phyloP scores from a whole-genome alignment of 2,888 invertebrate species.

The Coelogynopora nodosa region DNA sequence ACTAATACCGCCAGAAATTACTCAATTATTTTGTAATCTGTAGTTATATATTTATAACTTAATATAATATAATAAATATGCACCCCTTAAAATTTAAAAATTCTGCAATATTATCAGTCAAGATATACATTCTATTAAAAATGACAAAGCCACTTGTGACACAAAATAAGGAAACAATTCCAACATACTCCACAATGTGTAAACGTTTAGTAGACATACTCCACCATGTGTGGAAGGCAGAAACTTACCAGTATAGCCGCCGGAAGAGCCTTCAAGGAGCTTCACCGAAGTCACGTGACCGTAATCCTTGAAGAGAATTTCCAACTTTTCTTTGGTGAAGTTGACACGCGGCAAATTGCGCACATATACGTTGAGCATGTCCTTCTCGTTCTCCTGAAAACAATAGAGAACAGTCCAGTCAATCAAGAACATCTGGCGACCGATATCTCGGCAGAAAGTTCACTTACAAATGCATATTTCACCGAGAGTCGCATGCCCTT shows the following conservation, averaged over 20 bases:
- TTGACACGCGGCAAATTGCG: background rate
- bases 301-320: background rate
- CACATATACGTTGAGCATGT: background rate
- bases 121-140: no score
- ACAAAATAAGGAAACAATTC: no score
- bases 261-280: background rate
- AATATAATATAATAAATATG: background rate
- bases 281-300: background rate
- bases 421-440: no score
- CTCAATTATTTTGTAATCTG: no score
- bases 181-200: no score
- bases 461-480: conserved; percentile 41
- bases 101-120: no score
- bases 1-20: no score
- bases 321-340: background rate
- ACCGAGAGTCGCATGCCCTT: conserved; percentile 32
- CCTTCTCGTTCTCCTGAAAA: background rate
- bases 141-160: no score
- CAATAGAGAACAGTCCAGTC: background rate
- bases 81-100: background rate
- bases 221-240: no score
- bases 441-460: background rate
- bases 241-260: background rate
- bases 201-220: no score
- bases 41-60: background rate